phyloP scores from a whole-genome alignment of 2,113 vertebrate genomes.

The Psittacara wagleri region DNA sequence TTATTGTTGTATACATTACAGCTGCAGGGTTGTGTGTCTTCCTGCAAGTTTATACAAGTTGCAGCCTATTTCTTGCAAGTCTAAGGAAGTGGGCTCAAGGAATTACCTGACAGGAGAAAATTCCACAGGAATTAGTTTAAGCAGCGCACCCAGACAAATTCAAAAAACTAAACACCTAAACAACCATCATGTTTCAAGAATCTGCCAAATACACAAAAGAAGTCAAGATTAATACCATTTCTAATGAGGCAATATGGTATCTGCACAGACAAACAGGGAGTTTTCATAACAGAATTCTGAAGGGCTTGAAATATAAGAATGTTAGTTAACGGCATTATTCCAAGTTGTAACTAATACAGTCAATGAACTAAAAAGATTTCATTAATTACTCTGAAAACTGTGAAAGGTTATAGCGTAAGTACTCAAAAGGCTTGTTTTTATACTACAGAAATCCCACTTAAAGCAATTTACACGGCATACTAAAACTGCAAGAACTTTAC shows the following conservation, averaged over 20 bases:
- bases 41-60: background rate
- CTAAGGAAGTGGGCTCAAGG: background rate
- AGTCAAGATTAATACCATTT: background rate
- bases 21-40: background rate
- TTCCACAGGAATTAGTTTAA: background rate
- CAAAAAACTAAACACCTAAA: rapidly evolving
- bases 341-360: background rate
- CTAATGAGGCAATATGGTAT: background rate
- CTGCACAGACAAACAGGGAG: background rate
- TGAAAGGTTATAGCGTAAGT: rapidly evolving
- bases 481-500: background rate
- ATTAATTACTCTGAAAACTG: background rate
- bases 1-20: background rate
- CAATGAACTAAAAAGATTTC: background rate
- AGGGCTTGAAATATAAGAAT: background rate
- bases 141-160: background rate
- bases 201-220: background rate
- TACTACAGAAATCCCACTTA: background rate
- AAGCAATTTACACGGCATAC: background rate
- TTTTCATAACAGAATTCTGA: background rate
- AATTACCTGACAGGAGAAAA: background rate
- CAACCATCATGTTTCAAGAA: background rate
- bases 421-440: background rate
- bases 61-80: background rate
- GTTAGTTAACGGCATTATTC: background rate